Conservation (phyloP, 2,888 invertebrate genomes). For the Chrysolina oricalcia region DNA sequence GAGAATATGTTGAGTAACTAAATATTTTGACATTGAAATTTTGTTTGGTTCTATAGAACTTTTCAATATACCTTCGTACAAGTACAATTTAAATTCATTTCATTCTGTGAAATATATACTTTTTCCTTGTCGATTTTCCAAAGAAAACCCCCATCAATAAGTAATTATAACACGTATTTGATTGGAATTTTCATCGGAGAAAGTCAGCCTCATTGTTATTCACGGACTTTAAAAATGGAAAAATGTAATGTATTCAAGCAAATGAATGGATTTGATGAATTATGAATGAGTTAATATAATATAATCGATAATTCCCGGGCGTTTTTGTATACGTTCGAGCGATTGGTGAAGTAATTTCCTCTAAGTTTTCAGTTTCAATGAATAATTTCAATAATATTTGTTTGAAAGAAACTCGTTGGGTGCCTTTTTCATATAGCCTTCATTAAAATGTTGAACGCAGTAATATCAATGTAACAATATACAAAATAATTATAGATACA, state of each 20-base stretch:
- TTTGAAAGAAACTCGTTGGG: too few species aligned
- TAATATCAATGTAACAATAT: too few species aligned
- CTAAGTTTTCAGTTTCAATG: background rate
- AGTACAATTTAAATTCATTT: background rate
- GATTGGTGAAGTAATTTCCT: background rate
- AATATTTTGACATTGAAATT: too few species aligned
- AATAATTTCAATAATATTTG: background rate
- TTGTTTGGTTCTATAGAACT: too few species aligned
- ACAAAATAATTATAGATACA: too few species aligned
- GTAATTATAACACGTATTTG: background rate
- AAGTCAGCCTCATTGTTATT: slow-evolving; percentile 2
- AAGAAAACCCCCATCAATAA: background rate
- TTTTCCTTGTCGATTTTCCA: background rate
- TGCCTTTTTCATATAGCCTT: too few species aligned
- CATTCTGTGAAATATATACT: background rate
- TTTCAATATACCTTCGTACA: too few species aligned
- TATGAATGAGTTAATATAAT: background rate
- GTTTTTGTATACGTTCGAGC: background rate
- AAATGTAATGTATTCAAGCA: slow-evolving; percentile 2
- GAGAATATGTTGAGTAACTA: too few species aligned
- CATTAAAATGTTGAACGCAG: too few species aligned
- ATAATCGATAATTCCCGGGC: slow-evolving; percentile 5
- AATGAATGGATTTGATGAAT: slow-evolving; percentile 9
- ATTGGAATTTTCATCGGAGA: background rate
- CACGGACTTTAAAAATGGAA: background rate